phyloP scores from a whole-genome alignment of 2,113 vertebrate species.

The Baryphthengus martii region DNA sequence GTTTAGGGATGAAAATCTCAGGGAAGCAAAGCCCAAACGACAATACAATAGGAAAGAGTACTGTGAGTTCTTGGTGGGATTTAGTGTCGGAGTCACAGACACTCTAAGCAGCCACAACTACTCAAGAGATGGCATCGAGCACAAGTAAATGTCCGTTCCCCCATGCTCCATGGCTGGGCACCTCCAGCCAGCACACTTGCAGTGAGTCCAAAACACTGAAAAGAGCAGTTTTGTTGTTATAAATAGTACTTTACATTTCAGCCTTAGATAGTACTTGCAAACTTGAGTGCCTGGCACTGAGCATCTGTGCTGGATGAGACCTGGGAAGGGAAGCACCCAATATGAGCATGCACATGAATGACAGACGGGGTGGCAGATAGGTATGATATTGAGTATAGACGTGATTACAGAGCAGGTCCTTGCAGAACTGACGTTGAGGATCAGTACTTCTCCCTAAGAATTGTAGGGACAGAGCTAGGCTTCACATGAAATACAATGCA shows the following conservation, averaged over 20 bases:
- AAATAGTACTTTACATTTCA: not conserved
- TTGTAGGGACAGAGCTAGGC: not conserved
- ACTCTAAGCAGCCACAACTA: not conserved
- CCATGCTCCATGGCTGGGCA: accelerated
- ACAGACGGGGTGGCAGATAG: not conserved
- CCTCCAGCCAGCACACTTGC: not conserved
- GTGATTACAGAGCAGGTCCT: not conserved
- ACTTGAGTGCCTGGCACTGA: not conserved
- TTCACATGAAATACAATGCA: accelerated
- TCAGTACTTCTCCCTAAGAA: not conserved
- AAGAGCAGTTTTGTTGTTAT: not conserved
- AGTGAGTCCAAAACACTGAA: not conserved
- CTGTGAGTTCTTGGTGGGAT: accelerated
- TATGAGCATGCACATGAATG: accelerated
- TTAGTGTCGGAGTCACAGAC: not conserved
- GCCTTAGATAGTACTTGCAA: not conserved
- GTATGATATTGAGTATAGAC: not conserved
- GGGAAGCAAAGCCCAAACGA: not conserved
- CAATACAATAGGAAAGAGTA: not conserved
- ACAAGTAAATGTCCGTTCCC: not conserved
- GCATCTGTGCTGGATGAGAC: not conserved
- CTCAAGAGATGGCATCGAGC: not conserved
- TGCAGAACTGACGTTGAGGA: not conserved
- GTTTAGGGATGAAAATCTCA: not conserved
- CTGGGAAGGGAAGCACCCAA: not conserved